Base-by-base conservation (phyloP, 2,797 vertebrate genomes). In the Pseudochirops cupreus region DNA sequence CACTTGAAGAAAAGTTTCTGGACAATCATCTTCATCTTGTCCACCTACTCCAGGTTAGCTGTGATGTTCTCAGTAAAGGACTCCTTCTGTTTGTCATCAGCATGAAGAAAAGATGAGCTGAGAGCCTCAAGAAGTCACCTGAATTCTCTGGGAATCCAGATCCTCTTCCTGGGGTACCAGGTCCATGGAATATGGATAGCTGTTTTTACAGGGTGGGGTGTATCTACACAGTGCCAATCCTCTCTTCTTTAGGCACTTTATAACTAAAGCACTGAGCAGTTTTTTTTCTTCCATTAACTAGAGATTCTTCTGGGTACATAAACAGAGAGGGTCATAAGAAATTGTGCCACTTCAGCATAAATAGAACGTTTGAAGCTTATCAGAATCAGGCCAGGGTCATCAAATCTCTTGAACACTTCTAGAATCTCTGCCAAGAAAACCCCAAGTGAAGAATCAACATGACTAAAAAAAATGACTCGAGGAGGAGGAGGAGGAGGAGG, bases 21-120 rank as follows among this genome's bases (percentile, higher is more conserved):
- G 95, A 99, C 98, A 0, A 99, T 99, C 97, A 99, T 98, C 95
- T 99, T 99, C 99, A 99, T 99, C 98, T 99, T 99, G 97, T 99
- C 97, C 93, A 99, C 98, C 96, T 99, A 99, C 24, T 97, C 97
- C 89, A n/a, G 98, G 59, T 98, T 99, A 46, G 99, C 99, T 7
- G 96, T 62, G 0, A 99, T 98, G 90, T 97, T 98, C 74, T 98
- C 98, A 0, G 98, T 99, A 56, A 97, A 92, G 97, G 99, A 99
- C 95, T 99, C 16, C 4, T 98, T 99, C 55, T 99, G 98, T 1
- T 99, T 95, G 97, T 99, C 99, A 46, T 99, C 99, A 13, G 99
- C 99, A 0, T 97, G 99, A 0, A 99, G 99, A 59, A 99, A 98
- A 98, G 98, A 99, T 98, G 11, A 98, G 90, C 57, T 99, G 99